Base-by-base conservation (phyloP, 2,797 vertebrate genomes). In the Mormyrops attenuatus region DNA sequence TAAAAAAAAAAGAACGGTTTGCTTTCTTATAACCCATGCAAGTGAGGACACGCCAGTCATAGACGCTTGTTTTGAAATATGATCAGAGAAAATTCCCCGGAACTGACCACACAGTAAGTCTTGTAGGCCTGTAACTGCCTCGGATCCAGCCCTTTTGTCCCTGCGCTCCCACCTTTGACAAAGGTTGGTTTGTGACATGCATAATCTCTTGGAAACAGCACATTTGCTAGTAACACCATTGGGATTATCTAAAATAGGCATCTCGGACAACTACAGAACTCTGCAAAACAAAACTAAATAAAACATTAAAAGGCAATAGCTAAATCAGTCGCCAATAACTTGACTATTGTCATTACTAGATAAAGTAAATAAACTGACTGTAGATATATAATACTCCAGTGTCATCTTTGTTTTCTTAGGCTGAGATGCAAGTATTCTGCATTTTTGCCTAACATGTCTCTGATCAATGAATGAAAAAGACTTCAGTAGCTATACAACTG, bases 61-160 rank as follows among this genome's bases (percentile, higher is more conserved):
- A 90, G 90, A 85, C 91, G 90, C 93, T 91, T 93, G 95, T 96
- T 96, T 95, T 95, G 94, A 95, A 96, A 96, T 52, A 53, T 92
- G 94, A 96, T 93, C 91, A 0, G 90, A 91, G 90, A 90, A 90
- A 92, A 91, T 91, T 91, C 90, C 92, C 90, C 88, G 90, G 60
- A 92, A 91, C 91, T 95, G 95, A 95, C 95, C 94, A 91, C 52
- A 89, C 34, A 89, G 84, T 57, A 87, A 50, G 88, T 50, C 55
- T 47, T 53, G 90, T 60, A 69, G 47, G 89, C 88, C 2, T 88
- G 49, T 89, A 55, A 4, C 49, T 60, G 91, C 89, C 66, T 89
- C 87, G 55, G 89, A 38, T 89, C 88, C 89, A 49, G 87, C 91
- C 91, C 30, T 89, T 47, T 9, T 0, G 4, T 0, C 30, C 26